Conservation (phyloP, 2,888 invertebrate genomes). For the Kuschelorhynchus macadamiae region DNA sequence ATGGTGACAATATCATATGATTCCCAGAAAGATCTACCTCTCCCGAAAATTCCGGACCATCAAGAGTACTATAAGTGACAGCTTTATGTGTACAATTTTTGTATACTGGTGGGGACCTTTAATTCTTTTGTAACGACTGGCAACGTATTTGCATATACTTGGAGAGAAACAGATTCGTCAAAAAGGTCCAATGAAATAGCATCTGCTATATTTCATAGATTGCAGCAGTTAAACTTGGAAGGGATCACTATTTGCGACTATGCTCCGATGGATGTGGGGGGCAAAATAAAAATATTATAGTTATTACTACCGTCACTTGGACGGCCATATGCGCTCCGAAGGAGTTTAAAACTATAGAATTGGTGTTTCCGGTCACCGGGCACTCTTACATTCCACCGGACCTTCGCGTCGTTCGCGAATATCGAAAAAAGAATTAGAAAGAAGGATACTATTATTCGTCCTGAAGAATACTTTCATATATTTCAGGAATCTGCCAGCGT, state of each 20-base stretch:
- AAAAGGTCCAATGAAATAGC: too few species aligned
- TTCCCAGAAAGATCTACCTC: too few species aligned
- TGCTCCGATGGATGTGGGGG: slow-evolving; percentile 34
- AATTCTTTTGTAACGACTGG: too few species aligned
- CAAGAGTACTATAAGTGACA: too few species aligned
- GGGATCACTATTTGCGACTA: slow-evolving; percentile 27
- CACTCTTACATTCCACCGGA: background rate
- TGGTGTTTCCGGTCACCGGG: slow-evolving; percentile 16
- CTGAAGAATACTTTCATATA: background rate
- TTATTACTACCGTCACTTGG: slow-evolving; percentile 28
- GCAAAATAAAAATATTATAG: slow-evolving; percentile 30
- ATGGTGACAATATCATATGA: too few species aligned
- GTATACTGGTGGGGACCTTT: too few species aligned
- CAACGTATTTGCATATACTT: too few species aligned
- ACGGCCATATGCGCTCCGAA: slow-evolving; percentile 20
- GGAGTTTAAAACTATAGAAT: slow-evolving; percentile 21
- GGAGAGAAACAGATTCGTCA: too few species aligned
- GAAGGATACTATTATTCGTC: slow-evolving; percentile 13
- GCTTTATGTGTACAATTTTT: too few species aligned
- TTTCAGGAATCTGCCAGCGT: slow-evolving; percentile 21
- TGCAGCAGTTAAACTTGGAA: too few species aligned
- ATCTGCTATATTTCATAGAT: too few species aligned
- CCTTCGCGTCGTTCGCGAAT: background rate
- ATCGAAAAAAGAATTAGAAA: slow-evolving; percentile 6
- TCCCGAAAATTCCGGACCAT: too few species aligned